Conservation (phyloP, 2,888 invertebrate species). For the Tipula vernalis region DNA sequence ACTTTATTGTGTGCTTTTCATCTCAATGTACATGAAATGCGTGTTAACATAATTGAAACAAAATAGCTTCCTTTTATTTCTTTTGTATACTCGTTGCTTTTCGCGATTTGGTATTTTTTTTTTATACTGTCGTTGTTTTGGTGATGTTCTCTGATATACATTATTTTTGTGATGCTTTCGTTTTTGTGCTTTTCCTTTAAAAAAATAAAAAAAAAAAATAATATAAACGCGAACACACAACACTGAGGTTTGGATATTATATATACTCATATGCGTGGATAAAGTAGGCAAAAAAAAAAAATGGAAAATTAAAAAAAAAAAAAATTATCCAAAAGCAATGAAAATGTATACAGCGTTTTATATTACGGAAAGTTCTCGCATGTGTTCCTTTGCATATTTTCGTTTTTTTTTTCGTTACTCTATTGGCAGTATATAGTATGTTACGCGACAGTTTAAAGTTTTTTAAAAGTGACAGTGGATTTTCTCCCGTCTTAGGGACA, state of each 20-base stretch:
- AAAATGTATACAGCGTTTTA: not conserved
- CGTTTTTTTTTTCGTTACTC: not conserved
- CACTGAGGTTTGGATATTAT: not conserved
- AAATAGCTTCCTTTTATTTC: not conserved
- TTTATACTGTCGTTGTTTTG: not conserved
- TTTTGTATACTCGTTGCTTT: not conserved
- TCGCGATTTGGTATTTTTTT: not conserved
- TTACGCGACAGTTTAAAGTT: not conserved
- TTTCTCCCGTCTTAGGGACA: not conserved
- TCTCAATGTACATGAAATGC: not conserved
- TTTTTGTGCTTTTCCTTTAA: not conserved
- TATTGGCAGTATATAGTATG: not conserved
- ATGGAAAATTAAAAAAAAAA: not conserved
- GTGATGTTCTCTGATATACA: not conserved
- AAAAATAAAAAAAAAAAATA: not conserved
- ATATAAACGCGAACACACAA: not conserved
- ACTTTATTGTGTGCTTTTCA: not conserved
- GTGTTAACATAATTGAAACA: conserved; percentile 4
- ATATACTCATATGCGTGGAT: not conserved
- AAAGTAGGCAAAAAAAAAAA: not conserved
- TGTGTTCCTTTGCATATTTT: not conserved
- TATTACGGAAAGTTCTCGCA: not conserved
- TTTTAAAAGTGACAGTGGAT: not conserved
- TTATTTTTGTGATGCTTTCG: not conserved
- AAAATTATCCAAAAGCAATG: not conserved